These are phyloP conservation scores for Shinisaurus crocodilurus DNA, from an alignment of 2,113 vertebrate genomes.

Conservation along the genomic window DNA sequence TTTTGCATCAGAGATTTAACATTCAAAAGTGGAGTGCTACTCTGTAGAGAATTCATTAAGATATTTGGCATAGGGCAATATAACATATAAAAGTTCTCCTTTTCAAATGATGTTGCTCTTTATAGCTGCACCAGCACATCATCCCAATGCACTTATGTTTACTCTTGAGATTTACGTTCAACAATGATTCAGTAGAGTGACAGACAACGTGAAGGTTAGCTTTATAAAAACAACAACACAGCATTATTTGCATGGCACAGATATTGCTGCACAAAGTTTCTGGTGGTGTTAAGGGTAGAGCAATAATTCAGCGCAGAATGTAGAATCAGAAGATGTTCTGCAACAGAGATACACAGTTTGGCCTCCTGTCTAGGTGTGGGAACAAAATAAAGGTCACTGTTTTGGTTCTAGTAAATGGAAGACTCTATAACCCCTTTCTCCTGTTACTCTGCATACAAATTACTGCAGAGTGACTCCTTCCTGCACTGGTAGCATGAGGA, in stretches of 20 bases:
- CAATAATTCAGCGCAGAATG: background rate
- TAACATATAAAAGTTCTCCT: background rate
- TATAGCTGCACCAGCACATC: background rate
- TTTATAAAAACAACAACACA: background rate
- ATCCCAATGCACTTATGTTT: background rate
- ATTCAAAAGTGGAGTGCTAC: background rate
- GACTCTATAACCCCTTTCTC: background rate
- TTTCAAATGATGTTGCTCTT: constrained; percentile 6
- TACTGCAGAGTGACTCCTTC: background rate
- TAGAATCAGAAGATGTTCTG: background rate
- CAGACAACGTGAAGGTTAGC: background rate
- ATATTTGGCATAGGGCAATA: background rate
- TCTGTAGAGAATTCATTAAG: constrained; percentile 8
- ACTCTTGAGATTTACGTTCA: background rate
- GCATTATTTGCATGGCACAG: background rate
- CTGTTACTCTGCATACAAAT: background rate
- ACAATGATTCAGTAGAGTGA: background rate
- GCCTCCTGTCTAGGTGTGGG: background rate
- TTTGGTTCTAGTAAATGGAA: background rate
- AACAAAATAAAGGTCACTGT: background rate
- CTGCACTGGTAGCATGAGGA: background rate
- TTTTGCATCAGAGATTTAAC: background rate
- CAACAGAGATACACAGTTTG: background rate
- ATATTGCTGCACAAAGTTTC: background rate
- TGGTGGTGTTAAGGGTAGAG: background rate